Evolutionary conservation across 1,140 invertebrate species (phyloP), one percentile per base, ranked within the genome.

Genomic region (Helicoverpa zea): DNA sequence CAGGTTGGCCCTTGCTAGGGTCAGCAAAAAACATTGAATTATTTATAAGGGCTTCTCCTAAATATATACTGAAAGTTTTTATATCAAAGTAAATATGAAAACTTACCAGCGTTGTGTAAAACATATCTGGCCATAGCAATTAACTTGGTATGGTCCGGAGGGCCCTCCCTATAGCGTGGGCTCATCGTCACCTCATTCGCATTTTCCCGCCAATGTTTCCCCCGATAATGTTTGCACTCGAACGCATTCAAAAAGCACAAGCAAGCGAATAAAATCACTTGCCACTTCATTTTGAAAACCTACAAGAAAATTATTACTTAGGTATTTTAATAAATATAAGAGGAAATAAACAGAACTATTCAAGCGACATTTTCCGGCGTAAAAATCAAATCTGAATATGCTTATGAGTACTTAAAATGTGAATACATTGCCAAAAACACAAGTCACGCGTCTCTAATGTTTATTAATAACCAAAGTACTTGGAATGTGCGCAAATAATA

Each of bases 71-170:
- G 11, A 43, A 29, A 9, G 11, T 11, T n/a, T 29, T n/a, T 30
- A 14, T 30, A 35, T 52, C 66, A 52, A 7, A 68, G 18, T 16
- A 54, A 52, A 79, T 47, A 10, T 30, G 18, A 78, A n/a, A n/a
- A 49, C 74, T 86, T 88, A 94, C 93, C 88, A 61, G 88, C 86
- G 81, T 93, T 94, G 68, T 94, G 93, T 23, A 93, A 82, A 0
- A 94, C 92, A 59, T 94, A 94, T 92, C 93, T 87, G 5, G 93
- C 92, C 93, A 94, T 94, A 13, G 91, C 84, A n/a, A 94, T 88
- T 16, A 93, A 23, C 77, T 94, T 93, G 0, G 84, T 93, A 63
- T 94, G 93, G 64, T 94, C 92, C 5, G 93, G 93, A 7, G 93
- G 93, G 47, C 88, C 90, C 29, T 52, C 16, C 9, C 59, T 66